Evolutionary conservation across 2,113 vertebrate genomes (phyloP), one percentile per base, ranked within the genome.

Genomic region (Cephalopholis sonnerati): DNA sequence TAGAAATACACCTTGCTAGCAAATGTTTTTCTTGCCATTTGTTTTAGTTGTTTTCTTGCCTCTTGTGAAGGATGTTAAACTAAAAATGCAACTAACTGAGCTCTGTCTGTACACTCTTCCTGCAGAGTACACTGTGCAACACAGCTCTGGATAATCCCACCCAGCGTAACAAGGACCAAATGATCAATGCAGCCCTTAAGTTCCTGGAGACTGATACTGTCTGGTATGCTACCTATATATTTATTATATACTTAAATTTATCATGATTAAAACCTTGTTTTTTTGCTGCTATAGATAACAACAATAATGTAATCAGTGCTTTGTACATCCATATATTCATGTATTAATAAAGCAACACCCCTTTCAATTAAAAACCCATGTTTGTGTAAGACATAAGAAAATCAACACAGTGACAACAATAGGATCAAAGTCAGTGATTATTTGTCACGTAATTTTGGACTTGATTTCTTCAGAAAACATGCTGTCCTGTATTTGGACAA

Each of bases 171-270:
- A 96, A 97, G 89, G 94, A 88, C 0, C 97, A 99, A 84, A 95
- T 99, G 81, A 99, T 99, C 88, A 89, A 15, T 1, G 96, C 97
- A 0, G 95, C 97, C 0, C 90, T 99, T 67, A 99, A 99, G 91
- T 99, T 96, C 88, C 91, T 99, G 90, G 98, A 99, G 73, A 99
- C 98, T 0, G 98, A 99, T 87, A 98, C 98, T 0, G 65, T 99
- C 88, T 99, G 98, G 98, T 99, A 96, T 27, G 39, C 0, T 20
- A 5, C 32, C 32, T 15, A 5, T 62, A 70, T 6, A 2, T 2
- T 18, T n/a, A 29, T 65, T 24, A 48, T 59, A 64, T 2, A 11
- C 12, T 39, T 18, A 20, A 16, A 17, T 5, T 29, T 64, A 17
- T 16, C n/a, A 66, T 58, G 2, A 41, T 16, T 32, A 17, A 20